These are phyloP conservation scores for Sciaenops ocellatus DNA, from an alignment of 2,797 vertebrate species.

Conservation along the genomic window DNA sequence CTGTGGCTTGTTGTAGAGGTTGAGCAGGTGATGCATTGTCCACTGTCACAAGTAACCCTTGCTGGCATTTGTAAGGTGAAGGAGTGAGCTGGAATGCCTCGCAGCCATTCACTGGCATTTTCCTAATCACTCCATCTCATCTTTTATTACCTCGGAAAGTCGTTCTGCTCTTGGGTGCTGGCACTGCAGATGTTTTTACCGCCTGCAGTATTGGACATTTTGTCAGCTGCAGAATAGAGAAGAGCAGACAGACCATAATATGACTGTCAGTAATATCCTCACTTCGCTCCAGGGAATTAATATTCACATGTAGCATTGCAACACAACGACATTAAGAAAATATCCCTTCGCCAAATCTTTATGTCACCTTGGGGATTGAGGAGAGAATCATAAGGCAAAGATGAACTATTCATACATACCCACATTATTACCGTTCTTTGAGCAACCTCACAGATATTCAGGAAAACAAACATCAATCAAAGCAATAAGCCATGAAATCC, in stretches of 20 bases:
- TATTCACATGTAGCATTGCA: conserved; percentile 50
- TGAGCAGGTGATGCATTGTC: conserved; percentile 69
- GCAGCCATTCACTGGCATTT: conserved; percentile 77
- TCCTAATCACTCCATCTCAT: conserved; percentile 81
- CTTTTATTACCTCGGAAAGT: conserved; percentile 80
- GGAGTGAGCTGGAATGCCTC: conserved; percentile 63
- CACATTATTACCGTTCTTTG: conserved; percentile 30
- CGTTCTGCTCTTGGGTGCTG: conserved; percentile 61
- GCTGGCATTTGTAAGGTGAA: conserved; percentile 64
- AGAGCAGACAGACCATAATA: conserved; percentile 62
- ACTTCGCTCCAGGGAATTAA: conserved; percentile 64
- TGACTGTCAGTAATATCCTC: conserved; percentile 66
- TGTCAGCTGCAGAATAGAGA: conserved; percentile 63
- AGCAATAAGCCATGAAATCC: conserved; percentile 18
- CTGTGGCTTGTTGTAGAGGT: conserved; percentile 50
- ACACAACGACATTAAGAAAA: conserved; percentile 57
- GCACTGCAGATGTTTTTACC: conserved; percentile 74
- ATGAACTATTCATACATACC: conserved; percentile 3
- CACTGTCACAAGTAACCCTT: conserved; percentile 63
- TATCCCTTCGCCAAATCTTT: conserved; percentile 40
- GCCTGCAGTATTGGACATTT: conserved; percentile 70
- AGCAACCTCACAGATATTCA: conserved; percentile 23
- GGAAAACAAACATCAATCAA: conserved; percentile 37
- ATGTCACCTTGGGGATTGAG: conserved; percentile 28
- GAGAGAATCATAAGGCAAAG: conserved; percentile 25